Conservation (phyloP, 2,113 vertebrate genomes). For the Sus scrofa region DNA sequence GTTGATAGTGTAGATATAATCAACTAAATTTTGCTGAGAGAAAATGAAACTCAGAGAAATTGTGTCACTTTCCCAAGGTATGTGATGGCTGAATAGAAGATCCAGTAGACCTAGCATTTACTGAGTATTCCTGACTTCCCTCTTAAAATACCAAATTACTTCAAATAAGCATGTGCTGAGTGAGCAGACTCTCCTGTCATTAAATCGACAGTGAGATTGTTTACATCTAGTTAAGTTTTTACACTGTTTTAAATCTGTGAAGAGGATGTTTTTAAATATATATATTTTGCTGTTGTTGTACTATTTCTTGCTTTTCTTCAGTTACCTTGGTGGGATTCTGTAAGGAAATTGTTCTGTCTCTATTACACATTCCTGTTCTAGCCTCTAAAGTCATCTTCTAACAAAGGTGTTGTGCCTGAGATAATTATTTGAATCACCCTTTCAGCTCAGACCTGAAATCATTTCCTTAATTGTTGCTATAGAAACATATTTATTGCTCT, state of each 20-base stretch:
- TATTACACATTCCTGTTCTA: background rate
- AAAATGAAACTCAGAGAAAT: constrained; percentile 51
- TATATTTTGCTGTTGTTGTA: background rate
- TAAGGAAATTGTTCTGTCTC: background rate
- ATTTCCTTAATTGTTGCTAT: background rate
- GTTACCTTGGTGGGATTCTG: background rate
- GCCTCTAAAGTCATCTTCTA: background rate
- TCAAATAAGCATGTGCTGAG: background rate
- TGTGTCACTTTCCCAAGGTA: background rate
- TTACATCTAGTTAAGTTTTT: background rate
- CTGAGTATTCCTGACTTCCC: background rate
- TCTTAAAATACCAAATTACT: background rate
- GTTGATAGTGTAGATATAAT: background rate
- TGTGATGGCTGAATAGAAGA: background rate
- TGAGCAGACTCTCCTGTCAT: background rate
- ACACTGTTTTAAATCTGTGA: background rate
- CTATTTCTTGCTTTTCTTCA: background rate
- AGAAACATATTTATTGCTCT: background rate
- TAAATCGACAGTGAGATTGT: background rate
- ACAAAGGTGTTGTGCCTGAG: background rate
- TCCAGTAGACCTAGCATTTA: background rate
- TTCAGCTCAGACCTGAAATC: background rate
- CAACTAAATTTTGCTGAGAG: constrained; percentile 20
- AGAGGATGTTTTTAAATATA: background rate
- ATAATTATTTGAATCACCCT: background rate